Percentiles rank a stretch among this genome's conserved stretches.
Conservation (phyloP, 2,113 vertebrate genomes). For the Vicugna pacos region DNA sequence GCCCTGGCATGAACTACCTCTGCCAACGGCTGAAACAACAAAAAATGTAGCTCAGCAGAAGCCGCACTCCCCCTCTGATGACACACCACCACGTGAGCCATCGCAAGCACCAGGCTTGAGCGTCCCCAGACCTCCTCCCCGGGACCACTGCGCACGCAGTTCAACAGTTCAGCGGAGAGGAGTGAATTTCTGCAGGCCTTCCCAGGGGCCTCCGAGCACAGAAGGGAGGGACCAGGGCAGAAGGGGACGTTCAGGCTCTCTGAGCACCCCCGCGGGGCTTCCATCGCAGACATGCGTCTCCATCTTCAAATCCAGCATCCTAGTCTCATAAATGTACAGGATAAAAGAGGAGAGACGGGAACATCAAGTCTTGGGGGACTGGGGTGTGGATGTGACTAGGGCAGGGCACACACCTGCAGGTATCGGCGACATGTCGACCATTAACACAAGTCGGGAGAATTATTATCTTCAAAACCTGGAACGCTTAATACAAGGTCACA, state of each 20-base stretch:
- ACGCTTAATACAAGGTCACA: too few relatives aligned
- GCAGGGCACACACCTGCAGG: neutral
- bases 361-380: fast-evolving
- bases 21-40: fast-evolving
- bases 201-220: fast-evolving
- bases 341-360: neutral
- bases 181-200: neutral
- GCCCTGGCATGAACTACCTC: fast-evolving
- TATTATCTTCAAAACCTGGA: neutral
- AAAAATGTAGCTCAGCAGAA: fast-evolving
- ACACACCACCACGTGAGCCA: fast-evolving
- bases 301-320: neutral
- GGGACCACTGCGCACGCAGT: too few relatives aligned
- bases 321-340: neutral
- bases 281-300: fast-evolving
- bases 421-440: fast-evolving
- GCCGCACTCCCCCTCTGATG: too few relatives aligned
- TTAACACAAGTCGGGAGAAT: too few relatives aligned
- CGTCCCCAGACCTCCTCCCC: too few relatives aligned
- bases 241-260: fast-evolving
- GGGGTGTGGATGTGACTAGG: fast-evolving
- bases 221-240: fast-evolving
- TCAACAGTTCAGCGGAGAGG: too few relatives aligned
- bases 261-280: fast-evolving
- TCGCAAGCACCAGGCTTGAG: fast-evolving